Base-by-base conservation (phyloP, 2,797 vertebrate genomes). In the Dallia pectoralis region DNA sequence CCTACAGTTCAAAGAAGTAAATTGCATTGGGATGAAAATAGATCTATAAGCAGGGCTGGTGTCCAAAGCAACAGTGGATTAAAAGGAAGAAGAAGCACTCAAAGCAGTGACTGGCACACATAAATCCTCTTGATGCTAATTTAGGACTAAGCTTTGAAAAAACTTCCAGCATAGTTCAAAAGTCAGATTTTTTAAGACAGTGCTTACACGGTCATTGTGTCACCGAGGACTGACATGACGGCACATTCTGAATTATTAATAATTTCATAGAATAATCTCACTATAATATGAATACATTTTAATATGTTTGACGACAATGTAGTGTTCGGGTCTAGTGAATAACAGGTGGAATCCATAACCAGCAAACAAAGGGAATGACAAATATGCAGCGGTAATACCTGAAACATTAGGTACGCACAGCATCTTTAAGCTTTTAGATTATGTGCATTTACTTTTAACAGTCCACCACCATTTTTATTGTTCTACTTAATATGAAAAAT, bases 31-130 rank as follows among this genome's bases (percentile, higher is more conserved):
- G 14, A 16, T 70, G 72, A 64, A 77, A 71, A 81, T 79, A 76
- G 70, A 47, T 16, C 27, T 66, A 32, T 70, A 63, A 75, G 66
- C 49, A 66, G 70, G 67, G 56, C 69, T 44, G 36, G 48, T 67
- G 73, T 76, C 47, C 70, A 79, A 79, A 53, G 22, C 70, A 49
- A 76, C 40, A 47, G 49, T 63, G 73, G 81, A 78, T 81, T 85
- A 82, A 62, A 40, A 51, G 48, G 61, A 53, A 70, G 71, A 75
- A 70, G 64, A 61, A 32, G 62, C 32, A 64, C 22, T 59, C 25
- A 22, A 11, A 59, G 53, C 59, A 32, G 61, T 65, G 65, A 77
- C 73, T 84, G 56, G 75, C 47, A 68, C 65, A 67, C 32, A 70
- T 66, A 78, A 78, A 78, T 67, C 75, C 73, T 72, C 63, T 77